phyloP scores from a whole-genome alignment of 92 coral and sea anemone species.

The Epizoanthus stellaris region DNA sequence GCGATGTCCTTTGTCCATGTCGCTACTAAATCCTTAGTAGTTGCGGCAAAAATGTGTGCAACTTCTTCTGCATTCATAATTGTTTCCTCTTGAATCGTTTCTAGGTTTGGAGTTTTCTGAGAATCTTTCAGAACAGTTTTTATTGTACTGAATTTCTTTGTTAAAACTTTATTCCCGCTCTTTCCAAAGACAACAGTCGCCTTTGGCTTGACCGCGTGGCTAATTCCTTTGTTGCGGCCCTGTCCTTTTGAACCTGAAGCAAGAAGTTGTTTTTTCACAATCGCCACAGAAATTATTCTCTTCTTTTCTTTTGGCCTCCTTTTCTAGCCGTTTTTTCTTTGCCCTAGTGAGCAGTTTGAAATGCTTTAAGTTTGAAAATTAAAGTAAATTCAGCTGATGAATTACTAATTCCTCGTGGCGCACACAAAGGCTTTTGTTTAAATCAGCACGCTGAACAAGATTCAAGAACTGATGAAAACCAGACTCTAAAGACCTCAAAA shows the following conservation, averaged over 20 bases:
- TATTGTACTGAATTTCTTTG: too few species aligned
- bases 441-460: too few species aligned
- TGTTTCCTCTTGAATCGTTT: neutral
- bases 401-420: neutral
- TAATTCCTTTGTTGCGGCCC: neutral
- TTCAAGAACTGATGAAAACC: too few species aligned
- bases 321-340: neutral
- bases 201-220: neutral
- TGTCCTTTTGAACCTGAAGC: neutral
- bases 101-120: neutral
- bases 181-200: too few species aligned
- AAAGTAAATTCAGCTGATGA: neutral
- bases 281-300: neutral
- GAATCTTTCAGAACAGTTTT: too few species aligned
- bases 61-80: constrained; percentile 18
- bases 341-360: constrained; percentile 12
- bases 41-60: neutral
- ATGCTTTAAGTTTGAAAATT: neutral
- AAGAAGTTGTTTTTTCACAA: neutral
- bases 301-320: neutral
- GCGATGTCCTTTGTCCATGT: constrained; percentile 4
- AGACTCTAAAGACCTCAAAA: too few species aligned
- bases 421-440: too few species aligned
- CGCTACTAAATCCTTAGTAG: neutral
- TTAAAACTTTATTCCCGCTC: too few species aligned